A percentile compares a stretch with the other conserved stretches of the same genome.
phyloP scores from a whole-genome alignment of 2,888 invertebrate genomes.

The Halictus ligatus region DNA sequence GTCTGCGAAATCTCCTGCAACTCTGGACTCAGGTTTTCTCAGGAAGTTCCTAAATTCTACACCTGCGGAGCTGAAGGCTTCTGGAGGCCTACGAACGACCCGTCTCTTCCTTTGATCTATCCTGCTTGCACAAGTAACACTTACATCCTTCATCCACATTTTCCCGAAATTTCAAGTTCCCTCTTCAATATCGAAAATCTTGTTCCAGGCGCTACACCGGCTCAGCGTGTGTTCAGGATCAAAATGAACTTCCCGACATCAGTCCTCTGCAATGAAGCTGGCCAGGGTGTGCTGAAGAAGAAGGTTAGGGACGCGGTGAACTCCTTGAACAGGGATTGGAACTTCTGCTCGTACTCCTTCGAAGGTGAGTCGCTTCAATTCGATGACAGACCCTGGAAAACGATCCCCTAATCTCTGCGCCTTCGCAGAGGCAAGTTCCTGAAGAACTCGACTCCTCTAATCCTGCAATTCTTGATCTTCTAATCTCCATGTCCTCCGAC shows the following conservation, averaged over 20 bases:
- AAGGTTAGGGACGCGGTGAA: slow-evolving; percentile 95
- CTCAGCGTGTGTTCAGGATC: slow-evolving; percentile 97
- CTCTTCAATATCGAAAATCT: no score
- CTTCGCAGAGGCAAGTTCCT: no score
- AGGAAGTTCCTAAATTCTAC: slow-evolving; percentile 97
- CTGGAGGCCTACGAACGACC: slow-evolving; percentile 96
- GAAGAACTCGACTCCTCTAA: no score
- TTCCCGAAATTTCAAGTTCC: background rate
- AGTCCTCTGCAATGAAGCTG: slow-evolving; percentile 98
- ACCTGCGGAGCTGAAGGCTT: slow-evolving; percentile 99
- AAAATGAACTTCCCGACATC: slow-evolving; percentile 98
- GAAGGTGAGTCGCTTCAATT: slow-evolving; percentile 87
- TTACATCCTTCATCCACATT: no score
- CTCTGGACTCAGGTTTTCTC: slow-evolving; percentile 94
- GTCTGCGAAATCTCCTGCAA: slow-evolving; percentile 97
- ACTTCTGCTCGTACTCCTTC: slow-evolving; percentile 96
- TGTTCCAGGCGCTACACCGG: slow-evolving; percentile 91
- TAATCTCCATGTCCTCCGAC: background rate
- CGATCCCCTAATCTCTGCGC: background rate
- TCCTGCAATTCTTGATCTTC: background rate
- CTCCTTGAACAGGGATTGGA: slow-evolving; percentile 97
- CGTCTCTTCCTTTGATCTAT: slow-evolving; percentile 92
- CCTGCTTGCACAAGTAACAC: slow-evolving; percentile 95
- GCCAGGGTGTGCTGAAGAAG: slow-evolving; percentile 95
- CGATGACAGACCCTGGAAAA: background rate